These are phyloP conservation scores for Lepisosteus oculatus DNA, from an alignment of 2,113 vertebrate species.

Conservation along the genomic window DNA sequence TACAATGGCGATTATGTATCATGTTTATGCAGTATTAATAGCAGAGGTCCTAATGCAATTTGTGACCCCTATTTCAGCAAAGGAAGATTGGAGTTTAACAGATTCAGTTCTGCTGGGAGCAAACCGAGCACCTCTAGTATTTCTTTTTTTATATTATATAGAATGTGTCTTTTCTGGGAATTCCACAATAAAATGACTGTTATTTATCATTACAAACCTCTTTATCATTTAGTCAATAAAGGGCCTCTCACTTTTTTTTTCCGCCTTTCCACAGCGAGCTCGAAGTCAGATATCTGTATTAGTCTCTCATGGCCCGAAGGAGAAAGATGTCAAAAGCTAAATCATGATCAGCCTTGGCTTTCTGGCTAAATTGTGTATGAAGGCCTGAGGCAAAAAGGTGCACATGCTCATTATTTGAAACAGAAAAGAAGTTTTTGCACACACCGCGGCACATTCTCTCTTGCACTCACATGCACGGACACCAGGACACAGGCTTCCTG, in stretches of 20 bases:
- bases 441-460: constrained; percentile 67
- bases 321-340: constrained; percentile 99
- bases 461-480: constrained; percentile 49
- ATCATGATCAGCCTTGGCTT: constrained; percentile 99
- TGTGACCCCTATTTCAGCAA: constrained; percentile 76
- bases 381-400: constrained; percentile 96
- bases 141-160: constrained; percentile 84
- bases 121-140: constrained; percentile 73
- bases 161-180: constrained; percentile 99
- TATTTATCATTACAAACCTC: constrained; percentile 99
- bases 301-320: constrained; percentile 92
- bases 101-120: constrained; percentile 76
- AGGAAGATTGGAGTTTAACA: constrained; percentile 87
- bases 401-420: constrained; percentile 99
- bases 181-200: constrained; percentile 99
- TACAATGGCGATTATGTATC: constrained; percentile 63
- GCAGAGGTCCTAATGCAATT: constrained; percentile 79
- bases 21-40: constrained; percentile 75
- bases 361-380: constrained; percentile 99
- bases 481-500: constrained; percentile 36
- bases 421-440: constrained; percentile 70
- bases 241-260: constrained; percentile 84
- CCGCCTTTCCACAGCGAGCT: constrained; percentile 87
- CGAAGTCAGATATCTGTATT: constrained; percentile 99
- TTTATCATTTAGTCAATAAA: constrained; percentile 99